Evolutionary conservation across 2,113 vertebrate species (phyloP), one percentile per base, ranked within the genome.

Genomic region (Peromyscus leucopus): DNA sequence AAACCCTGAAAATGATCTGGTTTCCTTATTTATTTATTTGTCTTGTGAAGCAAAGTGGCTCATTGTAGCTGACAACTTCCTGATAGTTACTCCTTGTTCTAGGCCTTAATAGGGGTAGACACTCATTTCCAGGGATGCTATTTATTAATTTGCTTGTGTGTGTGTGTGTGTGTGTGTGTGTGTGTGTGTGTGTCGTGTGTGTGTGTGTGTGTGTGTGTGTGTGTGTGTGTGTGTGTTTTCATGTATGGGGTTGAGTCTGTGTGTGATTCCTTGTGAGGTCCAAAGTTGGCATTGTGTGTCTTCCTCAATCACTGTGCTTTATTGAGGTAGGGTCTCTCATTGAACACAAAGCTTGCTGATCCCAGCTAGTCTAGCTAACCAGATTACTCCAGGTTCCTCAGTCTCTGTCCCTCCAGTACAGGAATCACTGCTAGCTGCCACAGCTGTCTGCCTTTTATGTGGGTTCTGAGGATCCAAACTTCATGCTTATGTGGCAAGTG

Each of bases 1-100:
- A 97, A 98, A 92, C 61, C 39, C 71, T 26, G 21, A 95, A 96
- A 94, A 96, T 69, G n/a, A 48, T 72, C 11, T 36, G 79, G 76
- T 91, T 95, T 90, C 16, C 46, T 26, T 83, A 11, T 21, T 80
- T 84, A 82, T 92, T 91, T 21, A 69, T 31, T 51, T 79, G 21
- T 51, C 46, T 69, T 31, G 3, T 84, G 55, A 89, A 39, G 59
- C 46, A 86, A 80, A 96, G 59, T 78, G 31, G 2, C 31, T 89
- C 61, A 10, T 28, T 63, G 36, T n/a, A 72, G 67, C 17, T 17
- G 71, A 88, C 21, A 19, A 5, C 26, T 89, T 96, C 76, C 82
- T 31, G 92, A 87, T 71, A 75, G 76, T 69, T 36, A 42, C 15
- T 2, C 4, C 19, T 28, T 28, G 59, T 75, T 71, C 57, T 57